Evolutionary conservation across 2,888 invertebrate genomes (phyloP).

Genomic region (Thyatira batis): DNA sequence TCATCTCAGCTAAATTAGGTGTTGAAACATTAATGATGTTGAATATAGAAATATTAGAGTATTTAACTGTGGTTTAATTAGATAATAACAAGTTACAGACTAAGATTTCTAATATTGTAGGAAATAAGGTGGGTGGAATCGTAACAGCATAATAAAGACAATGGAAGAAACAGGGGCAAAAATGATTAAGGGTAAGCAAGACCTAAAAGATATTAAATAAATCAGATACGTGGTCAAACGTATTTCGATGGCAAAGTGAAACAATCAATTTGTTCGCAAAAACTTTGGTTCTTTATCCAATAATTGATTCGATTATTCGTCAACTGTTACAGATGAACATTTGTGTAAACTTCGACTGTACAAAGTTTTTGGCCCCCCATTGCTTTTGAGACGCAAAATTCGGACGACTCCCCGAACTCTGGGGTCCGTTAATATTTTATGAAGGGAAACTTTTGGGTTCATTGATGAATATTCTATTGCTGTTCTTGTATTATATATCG

Average conservation of each 20-base stretch:
- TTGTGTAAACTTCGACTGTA: conserved; percentile 30
- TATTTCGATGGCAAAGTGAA: background rate
- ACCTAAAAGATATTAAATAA: no score
- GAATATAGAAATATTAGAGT: background rate
- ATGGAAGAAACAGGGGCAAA: no score
- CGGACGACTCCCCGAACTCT: conserved; percentile 33
- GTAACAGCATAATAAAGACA: no score
- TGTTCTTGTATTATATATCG: conserved; percentile 18
- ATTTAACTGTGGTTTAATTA: no score
- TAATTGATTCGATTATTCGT: conserved; percentile 5
- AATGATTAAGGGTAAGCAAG: no score
- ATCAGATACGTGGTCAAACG: no score
- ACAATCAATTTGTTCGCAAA: background rate
- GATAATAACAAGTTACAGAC: no score
- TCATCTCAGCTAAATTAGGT: background rate
- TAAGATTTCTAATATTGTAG: no score
- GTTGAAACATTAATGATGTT: background rate
- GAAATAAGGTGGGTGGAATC: no score
- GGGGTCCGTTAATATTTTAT: conserved; percentile 50
- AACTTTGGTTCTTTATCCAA: background rate
- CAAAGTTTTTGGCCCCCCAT: conserved; percentile 42
- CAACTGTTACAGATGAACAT: conserved; percentile 18
- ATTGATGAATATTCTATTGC: conserved; percentile 48
- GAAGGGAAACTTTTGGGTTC: conserved; percentile 45
- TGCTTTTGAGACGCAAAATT: conserved; percentile 37